These are phyloP conservation scores for Virgularia gustaviana DNA, from an alignment of 92 coral and sea anemone species.

Conservation along the genomic window DNA sequence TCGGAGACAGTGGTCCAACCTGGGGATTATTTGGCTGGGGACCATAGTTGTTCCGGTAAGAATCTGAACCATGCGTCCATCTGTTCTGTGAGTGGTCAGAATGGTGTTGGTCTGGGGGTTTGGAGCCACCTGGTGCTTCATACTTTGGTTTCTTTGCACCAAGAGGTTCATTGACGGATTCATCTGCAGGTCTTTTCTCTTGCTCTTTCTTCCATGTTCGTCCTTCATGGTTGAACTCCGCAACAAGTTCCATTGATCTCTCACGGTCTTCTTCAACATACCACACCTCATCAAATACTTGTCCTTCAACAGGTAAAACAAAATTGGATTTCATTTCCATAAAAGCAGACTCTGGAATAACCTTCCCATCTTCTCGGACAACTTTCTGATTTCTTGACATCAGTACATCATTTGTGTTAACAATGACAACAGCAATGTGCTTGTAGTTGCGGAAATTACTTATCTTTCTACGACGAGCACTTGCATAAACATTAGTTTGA, in stretches of 20 bases:
- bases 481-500: slow-evolving; percentile 94
- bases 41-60: too few species aligned
- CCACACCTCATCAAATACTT: slow-evolving; percentile 85
- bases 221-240: slow-evolving; percentile 70
- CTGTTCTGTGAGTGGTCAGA: too few species aligned
- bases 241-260: slow-evolving; percentile 56
- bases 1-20: too few species aligned
- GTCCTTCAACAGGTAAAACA: slow-evolving; percentile 76
- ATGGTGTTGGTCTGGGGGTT: slow-evolving; percentile 8
- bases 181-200: slow-evolving; percentile 35
- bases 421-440: slow-evolving; percentile 77
- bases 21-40: too few species aligned
- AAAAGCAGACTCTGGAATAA: slow-evolving; percentile 80
- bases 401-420: slow-evolving; percentile 65
- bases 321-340: slow-evolving; percentile 97
- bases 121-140: background rate
- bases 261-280: slow-evolving; percentile 76
- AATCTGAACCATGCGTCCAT: too few species aligned
- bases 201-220: slow-evolving; percentile 54
- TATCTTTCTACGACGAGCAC: slow-evolving; percentile 88
- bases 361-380: slow-evolving; percentile 76
- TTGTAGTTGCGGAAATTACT: slow-evolving; percentile 65
- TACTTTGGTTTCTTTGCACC: slow-evolving; percentile 21
- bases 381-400: slow-evolving; percentile 65
- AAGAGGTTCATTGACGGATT: background rate